Evolutionary conservation across 2,888 invertebrate genomes (phyloP).

Genomic region (Gymnosoma rotundatum): DNA sequence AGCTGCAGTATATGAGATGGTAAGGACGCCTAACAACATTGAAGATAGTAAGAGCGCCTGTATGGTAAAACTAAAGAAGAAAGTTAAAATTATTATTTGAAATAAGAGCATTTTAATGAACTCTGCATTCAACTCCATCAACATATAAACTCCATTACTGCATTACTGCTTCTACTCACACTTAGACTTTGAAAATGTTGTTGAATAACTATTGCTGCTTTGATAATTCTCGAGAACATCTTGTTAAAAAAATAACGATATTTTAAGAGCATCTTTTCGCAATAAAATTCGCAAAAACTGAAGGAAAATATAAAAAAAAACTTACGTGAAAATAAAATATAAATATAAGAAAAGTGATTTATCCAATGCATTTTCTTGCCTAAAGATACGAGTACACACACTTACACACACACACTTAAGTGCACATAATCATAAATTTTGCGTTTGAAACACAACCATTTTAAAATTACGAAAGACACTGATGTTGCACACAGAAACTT

Average conservation of each 20-base stretch:
- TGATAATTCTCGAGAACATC: slow-evolving; percentile 54
- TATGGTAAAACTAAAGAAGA: too few relatives aligned
- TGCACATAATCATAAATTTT: slow-evolving; percentile 42
- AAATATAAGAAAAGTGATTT: background rate
- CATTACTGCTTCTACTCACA: background rate
- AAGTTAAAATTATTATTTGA: too few relatives aligned
- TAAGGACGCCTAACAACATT: too few relatives aligned
- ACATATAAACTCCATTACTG: background rate
- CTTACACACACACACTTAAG: background rate
- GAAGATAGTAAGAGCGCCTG: too few relatives aligned
- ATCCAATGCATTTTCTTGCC: background rate
- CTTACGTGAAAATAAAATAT: slow-evolving; percentile 4
- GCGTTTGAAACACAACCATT: slow-evolving; percentile 31
- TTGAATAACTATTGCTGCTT: slow-evolving; percentile 32
- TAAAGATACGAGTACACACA: background rate
- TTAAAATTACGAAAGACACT: slow-evolving; percentile 17
- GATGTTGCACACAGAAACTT: background rate
- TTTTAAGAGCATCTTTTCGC: slow-evolving; percentile 37
- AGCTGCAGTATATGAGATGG: too few relatives aligned
- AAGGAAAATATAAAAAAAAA: slow-evolving; percentile 8
- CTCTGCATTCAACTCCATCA: too few relatives aligned
- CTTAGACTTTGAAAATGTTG: slow-evolving; percentile 16
- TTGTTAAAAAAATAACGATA: slow-evolving; percentile 66
- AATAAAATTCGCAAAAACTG: background rate
- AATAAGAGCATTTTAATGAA: too few relatives aligned